Conservation (phyloP, 92 coral and sea anemone genomes). For the Palythoa grandis region DNA sequence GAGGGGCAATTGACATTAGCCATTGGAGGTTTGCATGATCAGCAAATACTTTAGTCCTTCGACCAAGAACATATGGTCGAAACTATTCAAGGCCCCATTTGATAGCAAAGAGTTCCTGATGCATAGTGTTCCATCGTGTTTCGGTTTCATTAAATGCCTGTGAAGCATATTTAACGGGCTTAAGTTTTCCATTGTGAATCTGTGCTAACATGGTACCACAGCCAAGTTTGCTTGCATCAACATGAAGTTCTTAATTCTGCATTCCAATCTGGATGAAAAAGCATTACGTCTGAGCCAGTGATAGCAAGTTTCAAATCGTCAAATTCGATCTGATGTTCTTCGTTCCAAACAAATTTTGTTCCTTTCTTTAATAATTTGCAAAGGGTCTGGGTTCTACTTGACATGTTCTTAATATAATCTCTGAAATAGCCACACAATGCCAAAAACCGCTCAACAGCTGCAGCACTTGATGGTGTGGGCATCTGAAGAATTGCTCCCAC, state of each 20-base stretch:
- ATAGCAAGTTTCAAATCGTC: constrained; percentile 53
- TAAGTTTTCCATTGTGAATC: constrained; percentile 46
- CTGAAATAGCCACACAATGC: constrained; percentile 59
- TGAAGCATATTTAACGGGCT: not conserved
- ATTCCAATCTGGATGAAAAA: constrained; percentile 66
- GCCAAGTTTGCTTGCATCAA: constrained; percentile 55
- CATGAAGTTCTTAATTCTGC: constrained; percentile 56
- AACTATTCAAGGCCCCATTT: constrained; percentile 59
- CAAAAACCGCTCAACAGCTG: constrained; percentile 52
- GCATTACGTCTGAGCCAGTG: constrained; percentile 60
- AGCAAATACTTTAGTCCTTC: constrained; percentile 35
- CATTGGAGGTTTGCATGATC: constrained; percentile 38
- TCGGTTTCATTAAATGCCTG: constrained; percentile 25
- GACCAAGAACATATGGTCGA: constrained; percentile 48
- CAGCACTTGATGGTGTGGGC: constrained; percentile 59
- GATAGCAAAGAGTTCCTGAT: constrained; percentile 55
- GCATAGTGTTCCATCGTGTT: constrained; percentile 59
- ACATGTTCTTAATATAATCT: constrained; percentile 54
- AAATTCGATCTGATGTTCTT: constrained; percentile 53
- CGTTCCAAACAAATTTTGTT: constrained; percentile 52
- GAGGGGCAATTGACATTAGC: constrained; percentile 64
- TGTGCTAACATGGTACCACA: constrained; percentile 69
- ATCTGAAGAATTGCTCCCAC: not conserved
- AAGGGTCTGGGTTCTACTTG: constrained; percentile 48
- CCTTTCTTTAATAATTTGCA: constrained; percentile 44